These are phyloP conservation scores for Arothron firmamentum DNA, from an alignment of 2,113 vertebrate species.

Conservation along the genomic window DNA sequence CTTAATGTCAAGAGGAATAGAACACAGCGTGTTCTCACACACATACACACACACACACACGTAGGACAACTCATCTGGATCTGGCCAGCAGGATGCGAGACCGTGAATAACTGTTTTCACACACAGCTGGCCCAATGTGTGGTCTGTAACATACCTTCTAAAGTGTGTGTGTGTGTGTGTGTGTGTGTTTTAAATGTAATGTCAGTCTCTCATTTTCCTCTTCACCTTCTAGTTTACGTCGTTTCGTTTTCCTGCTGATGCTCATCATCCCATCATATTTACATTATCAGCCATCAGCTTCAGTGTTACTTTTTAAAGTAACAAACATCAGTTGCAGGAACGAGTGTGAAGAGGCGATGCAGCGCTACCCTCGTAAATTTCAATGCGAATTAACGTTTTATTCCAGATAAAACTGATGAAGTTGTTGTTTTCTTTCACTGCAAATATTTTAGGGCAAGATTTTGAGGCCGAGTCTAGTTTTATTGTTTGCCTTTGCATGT, in stretches of 20 bases:
- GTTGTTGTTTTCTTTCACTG: too few relatives aligned
- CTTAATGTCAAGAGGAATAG: background rate
- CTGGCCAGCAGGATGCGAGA: slow-evolving; percentile 54
- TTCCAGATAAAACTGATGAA: too few relatives aligned
- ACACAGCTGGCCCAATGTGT: slow-evolving; percentile 72
- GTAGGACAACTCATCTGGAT: slow-evolving; percentile 57
- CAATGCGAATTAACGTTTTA: too few relatives aligned
- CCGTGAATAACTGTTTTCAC: slow-evolving; percentile 75
- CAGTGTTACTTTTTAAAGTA: background rate
- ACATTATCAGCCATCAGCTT: background rate
- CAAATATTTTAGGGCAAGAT: too few relatives aligned
- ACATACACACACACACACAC: slow-evolving; percentile 5
- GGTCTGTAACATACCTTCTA: slow-evolving; percentile 69
- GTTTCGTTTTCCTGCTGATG: too few relatives aligned
- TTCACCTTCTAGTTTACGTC: slow-evolving; percentile 8
- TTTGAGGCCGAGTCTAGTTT: too few relatives aligned
- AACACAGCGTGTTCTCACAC: background rate
- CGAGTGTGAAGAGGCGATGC: too few relatives aligned
- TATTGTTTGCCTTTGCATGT: too few relatives aligned
- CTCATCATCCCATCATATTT: background rate
- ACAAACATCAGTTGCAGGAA: too few relatives aligned
- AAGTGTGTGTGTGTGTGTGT: slow-evolving; percentile 42
- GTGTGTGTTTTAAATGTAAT: slow-evolving; percentile 9
- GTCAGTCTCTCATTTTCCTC: slow-evolving; percentile 27
- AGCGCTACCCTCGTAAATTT: too few relatives aligned